phyloP scores from a whole-genome alignment of 2,797 vertebrate genomes.

The Malacoraja senta region DNA sequence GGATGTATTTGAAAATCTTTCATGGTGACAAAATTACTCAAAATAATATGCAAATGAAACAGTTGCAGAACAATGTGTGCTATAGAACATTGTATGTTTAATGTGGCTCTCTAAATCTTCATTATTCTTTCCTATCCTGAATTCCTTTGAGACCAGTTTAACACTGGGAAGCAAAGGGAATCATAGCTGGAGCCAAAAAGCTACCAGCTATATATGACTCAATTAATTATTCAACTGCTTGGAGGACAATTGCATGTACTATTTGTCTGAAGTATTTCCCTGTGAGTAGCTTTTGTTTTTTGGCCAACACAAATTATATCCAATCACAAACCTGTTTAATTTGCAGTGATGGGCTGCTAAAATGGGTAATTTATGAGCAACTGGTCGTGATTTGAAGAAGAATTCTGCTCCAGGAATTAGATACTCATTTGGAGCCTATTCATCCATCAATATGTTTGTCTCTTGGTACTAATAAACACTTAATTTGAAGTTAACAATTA shows the following conservation, averaged over 20 bases:
- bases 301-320: neutral
- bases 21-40: conserved; percentile 13
- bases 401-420: neutral
- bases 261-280: conserved; percentile 25
- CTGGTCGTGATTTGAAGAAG: neutral
- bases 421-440: neutral
- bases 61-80: neutral
- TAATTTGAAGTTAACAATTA: neutral
- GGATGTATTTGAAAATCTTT: neutral
- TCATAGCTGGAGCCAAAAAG: conserved; percentile 10
- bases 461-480: conserved; percentile 21
- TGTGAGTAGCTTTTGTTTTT: conserved; percentile 18
- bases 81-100: conserved; percentile 35
- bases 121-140: neutral
- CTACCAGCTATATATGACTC: neutral
- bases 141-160: conserved; percentile 35
- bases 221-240: conserved; percentile 34
- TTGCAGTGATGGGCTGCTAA: neutral
- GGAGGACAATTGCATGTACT: conserved; percentile 30
- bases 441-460: conserved; percentile 12
- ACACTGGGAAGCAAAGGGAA: conserved; percentile 24
- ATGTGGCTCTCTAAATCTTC: conserved; percentile 26
- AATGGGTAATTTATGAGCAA: neutral
- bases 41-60: conserved; percentile 30
- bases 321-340: neutral